phyloP scores from a whole-genome alignment of 1,140 invertebrate genomes.

The Phymastichus coffea region DNA sequence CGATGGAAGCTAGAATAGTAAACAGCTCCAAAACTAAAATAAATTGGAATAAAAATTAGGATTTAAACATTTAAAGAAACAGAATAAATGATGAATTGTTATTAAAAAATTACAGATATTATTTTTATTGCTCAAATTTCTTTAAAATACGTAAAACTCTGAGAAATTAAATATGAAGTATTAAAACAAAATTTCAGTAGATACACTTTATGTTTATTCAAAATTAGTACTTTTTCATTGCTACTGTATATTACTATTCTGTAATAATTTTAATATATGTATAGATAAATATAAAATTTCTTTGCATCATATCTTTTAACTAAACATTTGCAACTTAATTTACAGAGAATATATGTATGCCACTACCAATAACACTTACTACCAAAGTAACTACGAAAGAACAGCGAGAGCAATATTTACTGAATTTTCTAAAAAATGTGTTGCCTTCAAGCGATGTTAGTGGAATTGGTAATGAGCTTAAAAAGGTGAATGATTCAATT shows the following conservation, averaged over 20 bases:
- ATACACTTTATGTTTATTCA: conserved; percentile 6
- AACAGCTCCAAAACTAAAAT: too few relatives aligned
- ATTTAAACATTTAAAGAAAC: too few relatives aligned
- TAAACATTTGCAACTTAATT: conserved; percentile 16
- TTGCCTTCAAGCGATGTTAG: conserved; percentile 43
- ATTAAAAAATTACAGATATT: too few relatives aligned
- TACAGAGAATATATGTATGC: conserved; percentile 41
- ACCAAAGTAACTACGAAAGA: conserved; percentile 38
- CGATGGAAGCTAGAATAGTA: too few relatives aligned
- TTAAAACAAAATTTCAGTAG: too few relatives aligned
- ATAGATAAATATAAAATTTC: not conserved
- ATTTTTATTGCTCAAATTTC: too few relatives aligned
- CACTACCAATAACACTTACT: conserved; percentile 37
- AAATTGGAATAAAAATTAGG: too few relatives aligned
- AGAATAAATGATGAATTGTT: too few relatives aligned
- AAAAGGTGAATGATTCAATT: conserved; percentile 42
- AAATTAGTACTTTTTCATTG: conserved; percentile 6
- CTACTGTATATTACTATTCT: not conserved
- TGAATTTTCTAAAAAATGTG: conserved; percentile 42
- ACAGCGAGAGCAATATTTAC: conserved; percentile 42
- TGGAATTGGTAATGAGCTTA: conserved; percentile 42
- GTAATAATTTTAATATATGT: not conserved
- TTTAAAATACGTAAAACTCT: not conserved
- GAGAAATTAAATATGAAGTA: not conserved
- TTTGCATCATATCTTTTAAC: not conserved